These are phyloP conservation scores for Venustoraphidia nigricollis DNA, from an alignment of 2,888 invertebrate genomes.

Conservation along the genomic window DNA sequence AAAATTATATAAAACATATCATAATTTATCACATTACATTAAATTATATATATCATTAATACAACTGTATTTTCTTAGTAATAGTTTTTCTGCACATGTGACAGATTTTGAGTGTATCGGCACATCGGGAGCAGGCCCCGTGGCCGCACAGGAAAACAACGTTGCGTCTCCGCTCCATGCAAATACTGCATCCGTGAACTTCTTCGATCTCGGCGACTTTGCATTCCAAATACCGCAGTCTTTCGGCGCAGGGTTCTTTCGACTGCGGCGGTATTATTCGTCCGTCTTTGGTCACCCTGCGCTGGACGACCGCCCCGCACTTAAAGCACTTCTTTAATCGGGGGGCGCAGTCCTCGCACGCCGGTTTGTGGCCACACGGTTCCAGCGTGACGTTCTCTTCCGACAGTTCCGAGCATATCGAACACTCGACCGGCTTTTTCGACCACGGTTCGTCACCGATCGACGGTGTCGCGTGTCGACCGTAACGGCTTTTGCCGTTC, in stretches of 20 bases:
- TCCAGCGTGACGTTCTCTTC: slow-evolving; percentile 47
- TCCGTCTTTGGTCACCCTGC: slow-evolving; percentile 35
- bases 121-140: slow-evolving; percentile 67
- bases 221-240: slow-evolving; percentile 31
- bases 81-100: slow-evolving; percentile 75
- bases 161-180: slow-evolving; percentile 70
- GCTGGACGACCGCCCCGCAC: slow-evolving; percentile 44
- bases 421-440: slow-evolving; percentile 40
- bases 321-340: slow-evolving; percentile 63
- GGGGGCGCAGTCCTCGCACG: slow-evolving; percentile 58
- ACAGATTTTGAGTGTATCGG: slow-evolving; percentile 64
- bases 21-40: not conserved
- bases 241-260: slow-evolving; percentile 48
- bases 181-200: slow-evolving; percentile 71
- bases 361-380: slow-evolving; percentile 59
- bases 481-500: not conserved
- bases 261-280: slow-evolving; percentile 29
- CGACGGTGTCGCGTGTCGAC: too few relatives aligned
- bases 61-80: slow-evolving; percentile 48
- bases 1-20: too few relatives aligned
- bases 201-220: slow-evolving; percentile 71
- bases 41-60: slow-evolving; percentile 16
- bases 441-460: slow-evolving; percentile 2
- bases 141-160: slow-evolving; percentile 83
- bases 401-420: slow-evolving; percentile 54